Percentiles rank a stretch among this genome's conserved stretches.
These are phyloP conservation scores for Zygothrica quintamaculata DNA, from an alignment of 2,888 invertebrate genomes.

Conservation along the genomic window DNA sequence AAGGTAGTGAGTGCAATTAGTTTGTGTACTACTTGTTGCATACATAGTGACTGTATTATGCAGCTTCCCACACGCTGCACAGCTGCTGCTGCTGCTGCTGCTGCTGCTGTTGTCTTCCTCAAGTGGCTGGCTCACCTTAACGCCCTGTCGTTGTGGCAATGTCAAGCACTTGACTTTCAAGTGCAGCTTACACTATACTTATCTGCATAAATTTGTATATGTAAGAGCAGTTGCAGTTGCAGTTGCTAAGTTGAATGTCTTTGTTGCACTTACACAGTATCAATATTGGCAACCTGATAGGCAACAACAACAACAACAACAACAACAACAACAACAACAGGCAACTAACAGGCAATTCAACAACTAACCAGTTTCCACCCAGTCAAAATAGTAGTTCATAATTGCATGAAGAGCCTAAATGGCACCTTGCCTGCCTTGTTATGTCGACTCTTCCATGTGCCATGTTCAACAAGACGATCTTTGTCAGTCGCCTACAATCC, in stretches of 20 bases:
- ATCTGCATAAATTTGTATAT: no score
- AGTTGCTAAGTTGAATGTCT: no score
- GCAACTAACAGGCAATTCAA: conserved; percentile 3
- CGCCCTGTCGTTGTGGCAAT: conserved; percentile 50
- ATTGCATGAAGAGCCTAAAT: conserved; percentile 63
- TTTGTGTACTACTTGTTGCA: no score
- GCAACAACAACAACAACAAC: no score
- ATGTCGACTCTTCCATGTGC: conserved; percentile 31
- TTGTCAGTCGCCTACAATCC: conserved; percentile 37
- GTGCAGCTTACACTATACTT: conserved; percentile 4
- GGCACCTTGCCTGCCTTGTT: conserved; percentile 72
- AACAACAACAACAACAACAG: no score
- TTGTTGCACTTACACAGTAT: no score
- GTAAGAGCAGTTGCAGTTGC: no score
- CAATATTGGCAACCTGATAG: no score
- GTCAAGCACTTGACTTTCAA: conserved; percentile 48
- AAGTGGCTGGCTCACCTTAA: conserved; percentile 56
- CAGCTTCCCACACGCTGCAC: conserved; percentile 48
- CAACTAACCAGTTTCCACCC: conserved; percentile 54
- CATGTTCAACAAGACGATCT: conserved; percentile 59
- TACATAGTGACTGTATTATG: conserved; percentile 7
- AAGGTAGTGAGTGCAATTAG: no score
- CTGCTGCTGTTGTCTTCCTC: conserved; percentile 29
- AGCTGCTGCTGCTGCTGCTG: background rate
- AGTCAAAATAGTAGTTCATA: conserved; percentile 74